Evolutionary conservation across 2,797 vertebrate genomes (phyloP), one percentile per base, ranked within the genome.

Genomic region (Mus spretus): DNA sequence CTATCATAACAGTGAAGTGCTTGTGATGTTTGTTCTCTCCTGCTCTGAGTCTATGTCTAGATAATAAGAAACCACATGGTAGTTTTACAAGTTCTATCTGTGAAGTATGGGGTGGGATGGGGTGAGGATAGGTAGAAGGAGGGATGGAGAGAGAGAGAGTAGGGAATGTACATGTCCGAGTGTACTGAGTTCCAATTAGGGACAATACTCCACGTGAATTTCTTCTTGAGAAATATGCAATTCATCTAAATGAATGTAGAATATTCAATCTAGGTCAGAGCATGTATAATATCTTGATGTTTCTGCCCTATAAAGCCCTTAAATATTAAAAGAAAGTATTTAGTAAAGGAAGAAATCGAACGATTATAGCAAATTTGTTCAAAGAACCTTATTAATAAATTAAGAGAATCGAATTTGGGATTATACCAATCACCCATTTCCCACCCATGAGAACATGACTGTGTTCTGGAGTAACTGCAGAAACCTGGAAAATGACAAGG

Each of bases 211-310:
- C 9, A 53, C 2, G 40, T 5, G 14, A 47, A 6, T 78, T 93
- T 87, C 50, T 79, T 92, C 57, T 63, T 93, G 47, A 95, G 55
- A 96, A 94, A 34, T 34, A 75, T 44, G 26, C 37, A 88, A 31
- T 44, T 90, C 34, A 63, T 94, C 74, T 47, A 44, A 65, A 94
- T 7, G 14, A 44, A 44, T 20, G 11, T 4, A 44, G 44, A 44
- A 44, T 44, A 44, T 44, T 44, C 44, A 44, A 44, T 44, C 9
- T 24, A 65, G 47, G 26, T 65, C 3, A 26, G 1, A 92, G 28
- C 26, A 83, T 11, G 17, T 75, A 24, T 15, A 57, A 22, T 6
- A 79, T 20, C 14, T 9, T 59, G 50, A 93, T 28, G 19, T 79
- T 86, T 26, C 59, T 20, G 61, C 15, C 15, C 40, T 40, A 94